Evolutionary conservation across 2,888 invertebrate species (phyloP).

Genomic region (Vanessa cardui): DNA sequence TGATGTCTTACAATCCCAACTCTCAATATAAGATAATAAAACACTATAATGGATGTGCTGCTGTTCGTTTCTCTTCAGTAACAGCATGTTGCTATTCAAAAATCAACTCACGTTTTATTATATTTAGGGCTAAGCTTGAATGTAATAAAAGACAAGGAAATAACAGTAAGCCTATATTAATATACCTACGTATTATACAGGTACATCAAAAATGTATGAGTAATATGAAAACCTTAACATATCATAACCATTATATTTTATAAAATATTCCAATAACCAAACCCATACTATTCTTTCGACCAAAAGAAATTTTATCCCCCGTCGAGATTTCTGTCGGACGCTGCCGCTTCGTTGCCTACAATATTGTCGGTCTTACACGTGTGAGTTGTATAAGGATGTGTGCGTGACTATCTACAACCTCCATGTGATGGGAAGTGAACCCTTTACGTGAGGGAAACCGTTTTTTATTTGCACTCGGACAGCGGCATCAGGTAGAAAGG

Average conservation of each 20-base stretch:
- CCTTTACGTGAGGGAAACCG: constrained; percentile 81
- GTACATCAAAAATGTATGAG: neutral
- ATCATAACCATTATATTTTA: neutral
- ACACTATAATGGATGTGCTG: constrained; percentile 73
- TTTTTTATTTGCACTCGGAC: constrained; percentile 83
- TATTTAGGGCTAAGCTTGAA: neutral
- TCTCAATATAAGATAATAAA: constrained; percentile 76
- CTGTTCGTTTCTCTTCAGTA: constrained; percentile 52
- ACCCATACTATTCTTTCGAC: constrained; percentile 67
- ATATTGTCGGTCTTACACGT: constrained; percentile 47
- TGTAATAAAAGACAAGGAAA: neutral
- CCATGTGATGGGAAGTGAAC: constrained; percentile 83
- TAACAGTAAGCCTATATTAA: neutral
- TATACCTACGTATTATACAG: neutral
- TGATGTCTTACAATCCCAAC: constrained; percentile 63
- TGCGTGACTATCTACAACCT: constrained; percentile 65
- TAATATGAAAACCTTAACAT: neutral
- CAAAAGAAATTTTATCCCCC: constrained; percentile 76
- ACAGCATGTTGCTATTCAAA: constrained; percentile 46
- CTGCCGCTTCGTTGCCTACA: constrained; percentile 64
- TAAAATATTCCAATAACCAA: constrained; percentile 28
- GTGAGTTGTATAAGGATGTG: constrained; percentile 49
- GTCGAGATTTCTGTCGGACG: constrained; percentile 75
- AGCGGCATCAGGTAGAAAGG: constrained; percentile 83
- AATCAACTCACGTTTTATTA: constrained; percentile 8